Conservation (phyloP, 2,888 invertebrate genomes). For the Dryadula phaetusa region DNA sequence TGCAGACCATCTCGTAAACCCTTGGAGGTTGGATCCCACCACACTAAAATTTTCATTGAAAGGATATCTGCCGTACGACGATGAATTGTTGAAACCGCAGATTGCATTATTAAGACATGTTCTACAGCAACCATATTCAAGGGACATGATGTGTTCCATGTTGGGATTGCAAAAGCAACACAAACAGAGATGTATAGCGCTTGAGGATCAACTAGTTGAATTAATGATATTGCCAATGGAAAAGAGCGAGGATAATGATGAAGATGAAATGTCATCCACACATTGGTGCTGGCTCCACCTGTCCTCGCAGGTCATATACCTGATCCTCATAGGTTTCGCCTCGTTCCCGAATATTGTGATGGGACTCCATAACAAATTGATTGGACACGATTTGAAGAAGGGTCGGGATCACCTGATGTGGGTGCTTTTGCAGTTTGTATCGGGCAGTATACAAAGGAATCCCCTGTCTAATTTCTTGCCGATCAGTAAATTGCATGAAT, state of each 20-base stretch:
- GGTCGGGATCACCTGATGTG: slow-evolving; percentile 99
- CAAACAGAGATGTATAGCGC: slow-evolving; percentile 93
- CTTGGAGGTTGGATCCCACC: slow-evolving; percentile 95
- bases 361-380: slow-evolving; percentile 93
- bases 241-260: slow-evolving; percentile 89
- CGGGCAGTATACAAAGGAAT: slow-evolving; percentile 97
- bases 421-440: slow-evolving; percentile 98
- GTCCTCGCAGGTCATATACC: slow-evolving; percentile 96
- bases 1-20: slow-evolving; percentile 94
- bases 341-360: slow-evolving; percentile 96
- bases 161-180: slow-evolving; percentile 96
- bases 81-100: slow-evolving; percentile 94
- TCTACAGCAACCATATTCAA: slow-evolving; percentile 96
- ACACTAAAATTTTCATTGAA: slow-evolving; percentile 87
- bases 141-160: slow-evolving; percentile 98
- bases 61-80: slow-evolving; percentile 93
- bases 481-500: slow-evolving; percentile 94
- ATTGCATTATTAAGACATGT: slow-evolving; percentile 94
- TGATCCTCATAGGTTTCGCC: slow-evolving; percentile 96
- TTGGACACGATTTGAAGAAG: slow-evolving; percentile 91
- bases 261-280: slow-evolving; percentile 86
- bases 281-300: slow-evolving; percentile 97
- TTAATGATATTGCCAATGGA: slow-evolving; percentile 96
- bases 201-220: slow-evolving; percentile 97
- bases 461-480: slow-evolving; percentile 94